Base-by-base conservation (phyloP, 2,797 vertebrate genomes). In the Cirrhinus molitorella region DNA sequence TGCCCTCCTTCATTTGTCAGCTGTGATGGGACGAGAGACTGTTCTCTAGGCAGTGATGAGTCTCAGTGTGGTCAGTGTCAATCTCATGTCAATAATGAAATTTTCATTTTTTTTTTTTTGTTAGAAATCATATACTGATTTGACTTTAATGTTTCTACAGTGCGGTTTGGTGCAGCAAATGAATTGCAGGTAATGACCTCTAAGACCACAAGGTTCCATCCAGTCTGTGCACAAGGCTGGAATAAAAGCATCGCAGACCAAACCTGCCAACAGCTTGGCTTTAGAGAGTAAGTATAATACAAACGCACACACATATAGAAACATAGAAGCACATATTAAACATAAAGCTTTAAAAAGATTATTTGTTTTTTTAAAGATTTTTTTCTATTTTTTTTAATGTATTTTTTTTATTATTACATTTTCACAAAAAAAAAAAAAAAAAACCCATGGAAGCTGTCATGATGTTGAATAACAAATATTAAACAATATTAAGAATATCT, bases 211-310 rank as follows among this genome's bases (percentile, higher is more conserved):
- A 83, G 87, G 55, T 97, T 95, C 94, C 90, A 95, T 71, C 95
- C 95, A 0, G 86, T 96, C 31, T 96, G 96, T 90, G 94, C 91
- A 51, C 83, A 82, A 0, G 87, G 85, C 87, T 95, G 94, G 95
- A 89, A 88, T 0, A 85, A 91, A 10, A 87, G 85, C 66, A 88
- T 95, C 85, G 93, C 96, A 2, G 89, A 90, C 14, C 94, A 92
- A 88, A 95, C 94, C 79, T 96, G 96, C 88, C 89, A 13, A 74
- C 95, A 96, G 81, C 94, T 96, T 86, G 96, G 96, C 21, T 96
- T 96, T 14, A 86, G 90, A 83, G 91, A 92, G 96, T 97, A 81
- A 53, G 75, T 79, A 12, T 49, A 59, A 43, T 13, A 68, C 21
- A 37, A 17, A 59, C 25, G 40, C 40, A 19, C 2, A 63, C 31